A percentile compares a stretch with the other conserved stretches of the same genome.
Evolutionary conservation across 2,888 invertebrate species (phyloP).

Genomic region (Mechanitis mazaeus): DNA sequence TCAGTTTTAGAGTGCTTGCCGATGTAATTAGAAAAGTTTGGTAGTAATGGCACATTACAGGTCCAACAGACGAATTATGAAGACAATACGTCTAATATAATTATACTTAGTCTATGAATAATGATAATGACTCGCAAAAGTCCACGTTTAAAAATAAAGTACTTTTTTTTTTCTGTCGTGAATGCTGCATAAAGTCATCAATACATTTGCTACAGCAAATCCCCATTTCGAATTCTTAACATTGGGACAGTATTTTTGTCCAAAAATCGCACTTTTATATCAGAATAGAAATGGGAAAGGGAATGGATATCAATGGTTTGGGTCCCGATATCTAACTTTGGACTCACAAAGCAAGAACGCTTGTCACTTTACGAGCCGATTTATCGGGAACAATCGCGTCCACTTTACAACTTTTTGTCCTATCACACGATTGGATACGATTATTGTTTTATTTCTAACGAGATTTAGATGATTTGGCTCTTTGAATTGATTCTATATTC

Average conservation of each 20-base stretch:
- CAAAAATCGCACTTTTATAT: conserved; percentile 9
- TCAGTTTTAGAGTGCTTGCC: conserved; percentile 24
- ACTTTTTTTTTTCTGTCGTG: not conserved
- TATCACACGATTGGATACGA: conserved; percentile 12
- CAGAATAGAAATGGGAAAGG: conserved; percentile 11
- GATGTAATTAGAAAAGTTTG: conserved; percentile 36
- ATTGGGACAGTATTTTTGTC: conserved; percentile 1
- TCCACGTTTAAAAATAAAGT: not conserved
- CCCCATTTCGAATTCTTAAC: not conserved
- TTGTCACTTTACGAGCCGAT: conserved; percentile 25
- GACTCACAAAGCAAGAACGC: conserved; percentile 21
- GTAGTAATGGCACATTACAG: conserved; percentile 10
- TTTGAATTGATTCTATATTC: conserved; percentile 1
- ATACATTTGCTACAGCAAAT: not conserved
- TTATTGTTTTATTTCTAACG: conserved; percentile 9
- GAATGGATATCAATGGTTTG: conserved; percentile 12
- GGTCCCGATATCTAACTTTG: conserved; percentile 21
- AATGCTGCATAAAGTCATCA: conserved; percentile 2
- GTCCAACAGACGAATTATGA: not conserved
- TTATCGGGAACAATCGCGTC: conserved; percentile 18
- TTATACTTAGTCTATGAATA: too few species aligned
- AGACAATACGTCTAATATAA: too few species aligned
- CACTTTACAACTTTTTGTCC: conserved; percentile 19
- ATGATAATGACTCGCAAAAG: too few species aligned
- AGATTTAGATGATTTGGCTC: not conserved